These are phyloP conservation scores for Pitangus sulphuratus DNA, from an alignment of 2,797 vertebrate genomes.

Conservation along the genomic window DNA sequence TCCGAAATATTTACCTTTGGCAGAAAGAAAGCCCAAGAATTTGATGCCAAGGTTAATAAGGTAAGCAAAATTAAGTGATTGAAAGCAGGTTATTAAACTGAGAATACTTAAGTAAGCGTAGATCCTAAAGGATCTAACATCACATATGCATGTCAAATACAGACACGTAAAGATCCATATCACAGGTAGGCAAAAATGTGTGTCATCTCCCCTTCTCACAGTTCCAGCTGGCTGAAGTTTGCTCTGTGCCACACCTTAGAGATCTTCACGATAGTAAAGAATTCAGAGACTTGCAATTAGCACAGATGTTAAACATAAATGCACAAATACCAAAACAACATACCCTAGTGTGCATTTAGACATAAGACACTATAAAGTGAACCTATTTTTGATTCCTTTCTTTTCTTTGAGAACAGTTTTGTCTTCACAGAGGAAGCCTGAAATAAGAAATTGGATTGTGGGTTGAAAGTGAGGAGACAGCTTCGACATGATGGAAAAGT, in stretches of 20 bases:
- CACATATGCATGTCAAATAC: neutral
- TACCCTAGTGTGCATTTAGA: neutral
- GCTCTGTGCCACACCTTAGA: neutral
- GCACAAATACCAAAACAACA: neutral
- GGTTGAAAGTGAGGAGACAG: conserved; percentile 35
- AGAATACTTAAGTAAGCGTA: neutral
- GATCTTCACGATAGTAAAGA: neutral
- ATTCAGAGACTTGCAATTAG: neutral
- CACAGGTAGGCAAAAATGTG: neutral
- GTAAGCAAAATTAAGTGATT: neutral
- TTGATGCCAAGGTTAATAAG: neutral
- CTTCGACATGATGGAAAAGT: conserved; percentile 57
- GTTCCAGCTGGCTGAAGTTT: neutral
- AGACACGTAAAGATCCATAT: neutral
- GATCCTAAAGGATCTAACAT: neutral
- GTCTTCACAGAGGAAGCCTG: conserved; percentile 20
- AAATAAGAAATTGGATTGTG: conserved; percentile 32
- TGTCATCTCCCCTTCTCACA: neutral
- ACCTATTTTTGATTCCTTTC: conserved; percentile 30
- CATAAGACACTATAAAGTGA: neutral
- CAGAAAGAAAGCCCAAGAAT: neutral
- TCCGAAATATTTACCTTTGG: neutral
- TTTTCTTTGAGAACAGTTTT: conserved; percentile 16
- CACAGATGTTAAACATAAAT: neutral
- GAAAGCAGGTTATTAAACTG: neutral